Percentiles rank a stretch among this genome's conserved stretches.
These are phyloP conservation scores for Aphidius gifuensis DNA, from an alignment of 1,140 invertebrate genomes.

Conservation along the genomic window DNA sequence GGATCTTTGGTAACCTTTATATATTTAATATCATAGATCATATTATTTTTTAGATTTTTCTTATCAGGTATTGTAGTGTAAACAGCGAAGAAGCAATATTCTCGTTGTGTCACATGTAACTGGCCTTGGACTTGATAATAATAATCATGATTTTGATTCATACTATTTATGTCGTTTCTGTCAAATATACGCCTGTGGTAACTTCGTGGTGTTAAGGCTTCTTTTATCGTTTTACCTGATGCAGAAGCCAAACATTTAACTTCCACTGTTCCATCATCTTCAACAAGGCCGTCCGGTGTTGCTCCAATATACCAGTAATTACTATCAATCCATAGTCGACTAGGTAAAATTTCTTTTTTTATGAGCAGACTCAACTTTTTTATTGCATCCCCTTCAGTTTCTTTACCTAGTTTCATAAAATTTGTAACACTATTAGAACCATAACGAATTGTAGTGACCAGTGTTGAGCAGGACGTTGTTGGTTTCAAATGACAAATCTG, in stretches of 20 bases:
- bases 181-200: conserved; percentile 21
- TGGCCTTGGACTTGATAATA: conserved; percentile 50
- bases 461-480: conserved; percentile 26
- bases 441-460: conserved; percentile 32
- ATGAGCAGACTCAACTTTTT: conserved; percentile 30
- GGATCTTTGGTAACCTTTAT: too few species aligned
- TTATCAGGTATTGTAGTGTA: too few species aligned
- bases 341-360: conserved; percentile 32
- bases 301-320: conserved; percentile 42
- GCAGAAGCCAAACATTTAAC: conserved; percentile 43
- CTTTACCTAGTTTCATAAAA: conserved; percentile 33
- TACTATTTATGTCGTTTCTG: conserved; percentile 21
- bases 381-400: conserved; percentile 38
- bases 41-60: too few species aligned
- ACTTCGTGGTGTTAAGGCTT: conserved; percentile 24
- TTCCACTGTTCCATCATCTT: conserved; percentile 38
- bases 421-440: conserved; percentile 26
- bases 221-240: conserved; percentile 19
- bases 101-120: conserved; percentile 36
- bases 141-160: conserved; percentile 46
- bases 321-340: conserved; percentile 47
- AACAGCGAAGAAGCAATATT: conserved; percentile 44
- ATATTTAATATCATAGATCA: too few species aligned
- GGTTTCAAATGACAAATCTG: conserved; percentile 31
- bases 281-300: conserved; percentile 48